phyloP scores from a whole-genome alignment of 1,140 invertebrate genomes.

The Sitodiplosis mosellana region DNA sequence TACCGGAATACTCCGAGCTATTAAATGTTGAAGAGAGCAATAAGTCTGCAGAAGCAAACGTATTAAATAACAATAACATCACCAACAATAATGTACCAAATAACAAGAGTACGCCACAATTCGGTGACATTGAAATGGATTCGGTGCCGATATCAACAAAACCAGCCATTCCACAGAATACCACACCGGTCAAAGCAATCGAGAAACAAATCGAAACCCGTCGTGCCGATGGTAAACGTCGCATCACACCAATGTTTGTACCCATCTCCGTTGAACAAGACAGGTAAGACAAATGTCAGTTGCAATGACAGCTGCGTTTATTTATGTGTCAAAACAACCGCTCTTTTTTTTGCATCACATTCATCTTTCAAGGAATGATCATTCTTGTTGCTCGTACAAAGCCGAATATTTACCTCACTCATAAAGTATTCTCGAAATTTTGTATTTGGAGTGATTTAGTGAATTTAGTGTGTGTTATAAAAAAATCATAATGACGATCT shows the following conservation, averaged over 20 bases:
- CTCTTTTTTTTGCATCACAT: no score
- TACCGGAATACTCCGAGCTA: slow-evolving; percentile 70
- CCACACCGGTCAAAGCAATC: slow-evolving; percentile 35
- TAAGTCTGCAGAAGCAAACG: slow-evolving; percentile 9
- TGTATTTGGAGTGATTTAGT: no score
- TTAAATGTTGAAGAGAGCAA: slow-evolving; percentile 27
- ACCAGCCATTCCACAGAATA: slow-evolving; percentile 5
- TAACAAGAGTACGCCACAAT: background rate
- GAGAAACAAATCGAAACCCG: slow-evolving; percentile 92
- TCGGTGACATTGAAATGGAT: no score
- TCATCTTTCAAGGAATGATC: no score
- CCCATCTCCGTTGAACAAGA: slow-evolving; percentile 29
- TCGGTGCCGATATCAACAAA: background rate
- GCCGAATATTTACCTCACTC: no score
- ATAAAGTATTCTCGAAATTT: no score
- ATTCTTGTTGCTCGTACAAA: no score
- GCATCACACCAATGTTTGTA: slow-evolving; percentile 93
- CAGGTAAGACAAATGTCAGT: background rate
- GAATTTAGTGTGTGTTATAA: no score
- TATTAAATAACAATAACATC: background rate
- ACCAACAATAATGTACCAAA: slow-evolving; percentile 1
- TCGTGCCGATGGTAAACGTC: slow-evolving; percentile 76
- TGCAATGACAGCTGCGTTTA: no score
- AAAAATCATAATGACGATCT: no score
- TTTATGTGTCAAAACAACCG: no score